A percentile compares a stretch with the other conserved stretches of the same genome.
phyloP scores from a whole-genome alignment of 2,888 invertebrate species.

The Tipula helvola region DNA sequence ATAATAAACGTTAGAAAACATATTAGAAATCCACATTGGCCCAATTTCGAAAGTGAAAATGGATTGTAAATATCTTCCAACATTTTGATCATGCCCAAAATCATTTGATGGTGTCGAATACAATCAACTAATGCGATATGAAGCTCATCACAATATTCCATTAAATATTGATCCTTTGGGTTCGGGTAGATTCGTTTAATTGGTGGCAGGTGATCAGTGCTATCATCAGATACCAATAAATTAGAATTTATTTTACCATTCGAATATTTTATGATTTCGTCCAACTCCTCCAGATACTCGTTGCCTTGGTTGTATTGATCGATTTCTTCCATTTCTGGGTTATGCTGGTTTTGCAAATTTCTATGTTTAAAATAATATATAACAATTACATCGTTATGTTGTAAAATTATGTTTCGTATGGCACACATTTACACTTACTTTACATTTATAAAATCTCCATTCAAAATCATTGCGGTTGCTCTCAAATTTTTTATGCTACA shows the following conservation, averaged over 20 bases:
- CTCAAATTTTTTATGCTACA: constrained; percentile 29
- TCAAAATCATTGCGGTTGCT: constrained; percentile 19
- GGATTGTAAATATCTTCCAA: constrained; percentile 29
- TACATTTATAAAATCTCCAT: not conserved
- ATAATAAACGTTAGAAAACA: constrained; percentile 29
- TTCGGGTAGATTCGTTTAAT: not conserved
- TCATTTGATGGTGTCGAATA: constrained; percentile 27
- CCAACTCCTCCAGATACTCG: constrained; percentile 11
- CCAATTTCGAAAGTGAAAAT: constrained; percentile 28
- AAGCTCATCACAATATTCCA: constrained; percentile 16
- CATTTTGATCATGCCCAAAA: constrained; percentile 22
- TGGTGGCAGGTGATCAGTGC: not conserved
- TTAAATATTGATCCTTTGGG: constrained; percentile 11
- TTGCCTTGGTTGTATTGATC: constrained; percentile 14
- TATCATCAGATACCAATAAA: not conserved
- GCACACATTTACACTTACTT: not conserved
- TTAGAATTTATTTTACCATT: not conserved
- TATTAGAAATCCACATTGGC: constrained; percentile 26
- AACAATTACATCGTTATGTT: not conserved
- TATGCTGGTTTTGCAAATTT: not conserved
- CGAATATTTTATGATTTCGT: not conserved
- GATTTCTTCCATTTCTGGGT: constrained; percentile 10
- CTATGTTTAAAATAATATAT: not conserved
- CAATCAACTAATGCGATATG: constrained; percentile 22
- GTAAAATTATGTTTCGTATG: not conserved